Percentiles rank a stretch among this genome's conserved stretches.
These are phyloP conservation scores for Drosophila grimshawi DNA, from an alignment of 1,140 invertebrate genomes.

Conservation along the genomic window DNA sequence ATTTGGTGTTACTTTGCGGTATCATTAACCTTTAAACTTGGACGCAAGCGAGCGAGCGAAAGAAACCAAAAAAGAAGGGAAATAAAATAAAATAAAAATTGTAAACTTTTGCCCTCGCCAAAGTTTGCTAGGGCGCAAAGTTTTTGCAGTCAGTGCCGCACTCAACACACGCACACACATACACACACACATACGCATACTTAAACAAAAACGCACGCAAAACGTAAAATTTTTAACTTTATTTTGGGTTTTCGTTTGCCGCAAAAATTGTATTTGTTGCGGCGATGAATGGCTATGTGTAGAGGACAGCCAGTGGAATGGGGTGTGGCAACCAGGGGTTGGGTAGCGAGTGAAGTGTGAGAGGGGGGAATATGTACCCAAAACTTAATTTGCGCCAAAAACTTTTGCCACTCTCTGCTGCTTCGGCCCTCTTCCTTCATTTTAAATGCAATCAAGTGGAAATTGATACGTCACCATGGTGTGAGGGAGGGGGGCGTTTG, in stretches of 20 bases:
- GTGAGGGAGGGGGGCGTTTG: neutral
- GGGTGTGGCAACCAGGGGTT: neutral
- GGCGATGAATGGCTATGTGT: constrained; percentile 16
- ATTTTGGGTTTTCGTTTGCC: constrained; percentile 82
- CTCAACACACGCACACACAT: constrained; percentile 18
- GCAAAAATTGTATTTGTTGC: constrained; percentile 79
- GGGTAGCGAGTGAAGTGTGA: neutral
- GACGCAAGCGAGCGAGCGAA: constrained; percentile 45
- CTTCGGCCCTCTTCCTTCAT: constrained; percentile 17
- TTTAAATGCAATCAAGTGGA: constrained; percentile 81
- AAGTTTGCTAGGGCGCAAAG: constrained; percentile 60
- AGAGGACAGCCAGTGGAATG: too few species aligned
- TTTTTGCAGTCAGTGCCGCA: constrained; percentile 55
- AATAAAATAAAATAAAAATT: constrained; percentile 45
- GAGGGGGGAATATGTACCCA: constrained; percentile 23
- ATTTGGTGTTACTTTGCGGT: constrained; percentile 77
- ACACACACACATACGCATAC: constrained; percentile 2
- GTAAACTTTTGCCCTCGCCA: constrained; percentile 76
- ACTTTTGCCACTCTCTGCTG: constrained; percentile 31
- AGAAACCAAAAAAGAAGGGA: neutral
- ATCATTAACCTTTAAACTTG: constrained; percentile 83
- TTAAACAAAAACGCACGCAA: constrained; percentile 9
- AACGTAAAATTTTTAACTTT: constrained; percentile 80
- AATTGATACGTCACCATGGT: constrained; percentile 75
- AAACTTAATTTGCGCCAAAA: constrained; percentile 77